Evolutionary conservation across 2,797 vertebrate genomes (phyloP).

Genomic region (Varecia variegata): DNA sequence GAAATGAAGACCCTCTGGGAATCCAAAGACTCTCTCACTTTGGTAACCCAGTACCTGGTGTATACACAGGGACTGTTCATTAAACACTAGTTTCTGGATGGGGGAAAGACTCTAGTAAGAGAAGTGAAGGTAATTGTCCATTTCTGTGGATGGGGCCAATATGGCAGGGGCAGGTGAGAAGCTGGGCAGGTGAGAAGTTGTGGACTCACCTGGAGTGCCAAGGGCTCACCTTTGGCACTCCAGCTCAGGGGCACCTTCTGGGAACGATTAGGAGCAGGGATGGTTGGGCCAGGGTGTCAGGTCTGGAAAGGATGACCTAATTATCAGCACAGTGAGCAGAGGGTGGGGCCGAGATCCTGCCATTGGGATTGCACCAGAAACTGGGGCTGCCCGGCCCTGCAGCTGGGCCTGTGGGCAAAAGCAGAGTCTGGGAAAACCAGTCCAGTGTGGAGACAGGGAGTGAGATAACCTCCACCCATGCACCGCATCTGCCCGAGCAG

Average conservation of each 20-base stretch:
- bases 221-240: not conserved
- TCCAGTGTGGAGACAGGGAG: not conserved
- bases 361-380: not conserved
- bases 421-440: not conserved
- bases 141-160: not conserved
- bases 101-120: not conserved
- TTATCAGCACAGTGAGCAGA: not conserved
- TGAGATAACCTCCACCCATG: not conserved
- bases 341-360: not conserved
- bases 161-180: not conserved
- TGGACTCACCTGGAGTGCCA: too few relatives aligned
- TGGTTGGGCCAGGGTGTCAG: not conserved
- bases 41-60: not conserved
- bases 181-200: not conserved
- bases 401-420: not conserved
- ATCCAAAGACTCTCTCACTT: not conserved
- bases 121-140: not conserved
- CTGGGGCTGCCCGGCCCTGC: not conserved
- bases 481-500: not conserved
- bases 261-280: not conserved
- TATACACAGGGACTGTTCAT: not conserved
- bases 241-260: not conserved
- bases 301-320: conserved; percentile 33
- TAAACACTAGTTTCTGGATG: not conserved
- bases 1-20: not conserved